Base-by-base conservation (phyloP, 53 echinoderm and acorn worm genomes). In the Luidia sarsii region DNA sequence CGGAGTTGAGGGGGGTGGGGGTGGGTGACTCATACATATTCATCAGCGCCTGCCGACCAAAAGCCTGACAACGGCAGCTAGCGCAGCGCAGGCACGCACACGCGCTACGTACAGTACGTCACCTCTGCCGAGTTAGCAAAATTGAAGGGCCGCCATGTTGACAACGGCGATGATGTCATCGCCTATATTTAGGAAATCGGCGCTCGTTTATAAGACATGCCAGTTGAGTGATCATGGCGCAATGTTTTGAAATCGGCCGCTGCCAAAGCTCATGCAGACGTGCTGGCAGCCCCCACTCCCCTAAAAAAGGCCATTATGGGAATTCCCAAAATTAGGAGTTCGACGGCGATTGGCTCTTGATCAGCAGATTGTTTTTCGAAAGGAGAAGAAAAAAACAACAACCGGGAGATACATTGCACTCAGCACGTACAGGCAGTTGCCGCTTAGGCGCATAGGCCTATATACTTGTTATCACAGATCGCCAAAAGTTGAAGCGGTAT, bases 141-240 rank as follows among this genome's bases (percentile, higher is more conserved):
- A 59, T 59, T 59, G 59, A 59, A 59, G 7, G 59, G 24, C 25
- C 15, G 13, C 28, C 59, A 59, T 59, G 8, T 27, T 54, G 23
- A 19, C 50, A 28, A 52, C 54, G 16, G 22, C 56, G 57, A 72
- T 74, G 74, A 74, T 45, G 74, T 74, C 74, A 74, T 57, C 0
- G n/a, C 28, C 45, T 74, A 74, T 74, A 56, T 57, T 37, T 56
- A 74, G 57, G 57, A n/a, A n/a, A 8, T 34, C 33, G 23, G 30
- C 25, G 13, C 30, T 4, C 31, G 33, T 15, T 61, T 32, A 61
- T 1, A 31, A 61, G 50, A 27, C 31, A 31, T 33, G 7, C 1
- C 8, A 18, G 32, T 71, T 51, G 10, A 9, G n/a, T 33, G 53
- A 23, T 52, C 27, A n/a, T 74, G 74, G 59, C 57, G 73, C 56